These are phyloP conservation scores for Operophtera brumata DNA, from an alignment of 2,888 invertebrate genomes.

Conservation along the genomic window DNA sequence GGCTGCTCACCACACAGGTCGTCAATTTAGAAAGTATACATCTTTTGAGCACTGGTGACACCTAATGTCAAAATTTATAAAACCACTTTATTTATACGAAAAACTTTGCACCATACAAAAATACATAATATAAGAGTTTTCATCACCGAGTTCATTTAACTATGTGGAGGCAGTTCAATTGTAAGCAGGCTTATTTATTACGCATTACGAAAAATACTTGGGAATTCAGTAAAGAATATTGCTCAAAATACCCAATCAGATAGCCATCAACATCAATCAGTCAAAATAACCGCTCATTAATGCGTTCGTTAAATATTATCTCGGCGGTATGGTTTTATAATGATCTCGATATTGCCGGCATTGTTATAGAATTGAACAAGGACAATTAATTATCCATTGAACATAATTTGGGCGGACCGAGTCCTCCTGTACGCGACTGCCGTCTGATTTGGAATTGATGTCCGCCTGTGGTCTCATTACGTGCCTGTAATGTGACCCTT, in stretches of 20 bases:
- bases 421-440: slow-evolving; percentile 57
- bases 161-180: too few relatives aligned
- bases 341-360: slow-evolving; percentile 61
- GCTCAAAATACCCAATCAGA: background rate
- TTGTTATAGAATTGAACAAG: slow-evolving; percentile 72
- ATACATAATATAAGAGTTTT: too few relatives aligned
- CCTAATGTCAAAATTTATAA: too few relatives aligned
- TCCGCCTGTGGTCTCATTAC: slow-evolving; percentile 46
- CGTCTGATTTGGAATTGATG: slow-evolving; percentile 56
- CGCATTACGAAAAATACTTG: background rate
- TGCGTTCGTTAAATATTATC: slow-evolving; percentile 28
- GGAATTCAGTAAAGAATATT: background rate
- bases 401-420: slow-evolving; percentile 77
- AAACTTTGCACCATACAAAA: too few relatives aligned
- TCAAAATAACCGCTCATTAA: slow-evolving; percentile 33
- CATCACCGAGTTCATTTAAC: too few relatives aligned
- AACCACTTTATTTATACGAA: too few relatives aligned
- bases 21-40: slow-evolving; percentile 33
- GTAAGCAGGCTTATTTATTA: background rate
- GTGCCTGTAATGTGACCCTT: slow-evolving; percentile 7
- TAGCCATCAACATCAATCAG: slow-evolving; percentile 8
- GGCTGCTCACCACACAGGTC: slow-evolving; percentile 34
- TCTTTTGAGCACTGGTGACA: too few relatives aligned
- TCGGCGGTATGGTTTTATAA: slow-evolving; percentile 51
- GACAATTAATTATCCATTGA: slow-evolving; percentile 77